Base-by-base conservation (phyloP, 64 coral and sea anemone species). In the Trachythela sp. region DNA sequence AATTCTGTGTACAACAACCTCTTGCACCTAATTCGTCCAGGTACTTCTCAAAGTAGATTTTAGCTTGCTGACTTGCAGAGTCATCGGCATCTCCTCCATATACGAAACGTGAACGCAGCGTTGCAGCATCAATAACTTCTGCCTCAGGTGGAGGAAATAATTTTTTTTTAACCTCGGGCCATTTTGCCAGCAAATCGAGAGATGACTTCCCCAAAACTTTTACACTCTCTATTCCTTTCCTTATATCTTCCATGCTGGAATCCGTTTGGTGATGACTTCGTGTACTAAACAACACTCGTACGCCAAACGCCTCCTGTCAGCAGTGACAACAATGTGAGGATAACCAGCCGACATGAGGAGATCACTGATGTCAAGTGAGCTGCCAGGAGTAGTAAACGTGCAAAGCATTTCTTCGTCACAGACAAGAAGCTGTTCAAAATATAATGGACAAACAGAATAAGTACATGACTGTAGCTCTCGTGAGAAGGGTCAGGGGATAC, bases 271-370 rank as follows among this genome's bases (percentile, higher is more conserved):
- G n/a, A 88, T 88, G 35, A 88, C 87, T 88, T 88, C 59, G 26
- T 76, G 60, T 45, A 72, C 8, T 39, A 88, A 88, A 75, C 64
- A 72, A 39, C 87, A 88, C 41, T 88, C 60, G 75, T 31, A 87
- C 36, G 88, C 72, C 51, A 89, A 41, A 50, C 48, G 88, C 76
- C 48, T 34, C 83, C 72, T 50, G 24, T 83, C 70, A 35, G 72
- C 40, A 39, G 75, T 54, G 48, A 84, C 22, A 24, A 27, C 37
- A 45, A 89, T 34, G 34, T 89, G 88, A 52, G 88, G 88, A 68
- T 89, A 89, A 13, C 72, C 88, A 51, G 72, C 88, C 34, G 88
- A 89, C 51, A 43, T 83, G n/a, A 89, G 88, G 48, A 89, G 88
- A 77, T 90, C 88, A 56, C 41, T 56, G 77, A 90, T 90, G 83